Conservation (phyloP, 2,113 vertebrate species). For the Todiramphus saurophagus region DNA sequence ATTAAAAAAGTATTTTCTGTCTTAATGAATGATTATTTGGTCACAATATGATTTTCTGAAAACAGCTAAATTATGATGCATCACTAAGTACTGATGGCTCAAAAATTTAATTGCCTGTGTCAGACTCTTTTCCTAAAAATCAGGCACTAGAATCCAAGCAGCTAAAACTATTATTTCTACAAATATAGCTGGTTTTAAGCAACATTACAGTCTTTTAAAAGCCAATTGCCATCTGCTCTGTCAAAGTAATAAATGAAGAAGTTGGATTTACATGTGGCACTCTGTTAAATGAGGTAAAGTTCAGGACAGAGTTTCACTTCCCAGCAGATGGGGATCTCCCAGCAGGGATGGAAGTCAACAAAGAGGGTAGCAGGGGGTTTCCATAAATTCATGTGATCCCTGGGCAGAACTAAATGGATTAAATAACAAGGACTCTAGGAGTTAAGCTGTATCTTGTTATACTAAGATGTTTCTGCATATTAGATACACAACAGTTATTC, state of each 20-base stretch:
- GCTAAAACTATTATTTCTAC: conserved; percentile 19
- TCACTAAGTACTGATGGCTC: conserved; percentile 44
- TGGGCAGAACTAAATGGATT: conserved; percentile 71
- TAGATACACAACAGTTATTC: neutral
- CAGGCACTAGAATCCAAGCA: conserved; percentile 1
- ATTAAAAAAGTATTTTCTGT: conserved; percentile 42
- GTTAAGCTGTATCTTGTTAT: conserved; percentile 65
- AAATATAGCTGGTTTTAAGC: conserved; percentile 40
- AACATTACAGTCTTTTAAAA: conserved; percentile 45
- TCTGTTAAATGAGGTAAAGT: conserved; percentile 52
- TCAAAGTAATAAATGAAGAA: conserved; percentile 59
- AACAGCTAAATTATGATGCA: conserved; percentile 41
- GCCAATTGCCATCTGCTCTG: conserved; percentile 53
- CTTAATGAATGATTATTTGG: conserved; percentile 34
- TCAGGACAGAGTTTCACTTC: conserved; percentile 50
- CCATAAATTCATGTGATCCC: conserved; percentile 52
- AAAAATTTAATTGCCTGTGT: conserved; percentile 40
- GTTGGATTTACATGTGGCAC: conserved; percentile 42
- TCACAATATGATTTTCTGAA: conserved; percentile 54
- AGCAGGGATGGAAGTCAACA: conserved; percentile 70
- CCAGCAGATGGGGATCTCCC: conserved; percentile 73
- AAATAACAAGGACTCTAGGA: conserved; percentile 61
- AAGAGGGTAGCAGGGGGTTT: conserved; percentile 64
- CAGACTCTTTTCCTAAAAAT: conserved; percentile 46
- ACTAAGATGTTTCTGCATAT: conserved; percentile 15